Conservation (phyloP, 2,888 invertebrate genomes). For the Oxyteleia sp. region DNA sequence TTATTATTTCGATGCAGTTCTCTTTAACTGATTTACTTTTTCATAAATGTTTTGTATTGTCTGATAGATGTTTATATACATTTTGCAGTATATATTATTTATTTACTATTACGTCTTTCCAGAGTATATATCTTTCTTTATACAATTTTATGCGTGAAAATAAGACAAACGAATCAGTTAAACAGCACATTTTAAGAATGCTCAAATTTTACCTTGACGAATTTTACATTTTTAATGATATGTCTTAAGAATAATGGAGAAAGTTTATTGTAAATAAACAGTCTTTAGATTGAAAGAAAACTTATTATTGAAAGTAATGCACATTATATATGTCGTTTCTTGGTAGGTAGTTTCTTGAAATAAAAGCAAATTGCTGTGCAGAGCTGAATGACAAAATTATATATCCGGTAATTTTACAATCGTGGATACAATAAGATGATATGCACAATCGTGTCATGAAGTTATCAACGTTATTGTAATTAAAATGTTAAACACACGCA, state of each 20-base stretch:
- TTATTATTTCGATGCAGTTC: no score
- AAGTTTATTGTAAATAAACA: conserved; percentile 56
- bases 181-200: conserved; percentile 41
- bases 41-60: no score
- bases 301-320: conserved; percentile 64
- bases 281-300: conserved; percentile 34
- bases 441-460: conserved; percentile 8
- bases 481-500: conserved; percentile 31
- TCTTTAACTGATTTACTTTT: no score
- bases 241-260: conserved; percentile 7
- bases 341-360: background rate
- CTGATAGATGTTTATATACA: no score
- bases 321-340: conserved; percentile 24
- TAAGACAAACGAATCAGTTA: no score
- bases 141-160: no score
- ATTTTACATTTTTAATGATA: conserved; percentile 8
- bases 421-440: conserved; percentile 23
- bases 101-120: no score
- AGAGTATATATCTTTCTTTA: no score
- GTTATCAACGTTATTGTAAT: conserved; percentile 33
- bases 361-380: conserved; percentile 55
- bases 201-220: conserved; percentile 47
- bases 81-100: no score
- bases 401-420: conserved; percentile 25
- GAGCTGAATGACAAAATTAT: conserved; percentile 59